Percentiles rank a stretch among this genome's conserved stretches.
Conservation (phyloP, 2,113 vertebrate genomes). For the Sinosuthora webbiana region DNA sequence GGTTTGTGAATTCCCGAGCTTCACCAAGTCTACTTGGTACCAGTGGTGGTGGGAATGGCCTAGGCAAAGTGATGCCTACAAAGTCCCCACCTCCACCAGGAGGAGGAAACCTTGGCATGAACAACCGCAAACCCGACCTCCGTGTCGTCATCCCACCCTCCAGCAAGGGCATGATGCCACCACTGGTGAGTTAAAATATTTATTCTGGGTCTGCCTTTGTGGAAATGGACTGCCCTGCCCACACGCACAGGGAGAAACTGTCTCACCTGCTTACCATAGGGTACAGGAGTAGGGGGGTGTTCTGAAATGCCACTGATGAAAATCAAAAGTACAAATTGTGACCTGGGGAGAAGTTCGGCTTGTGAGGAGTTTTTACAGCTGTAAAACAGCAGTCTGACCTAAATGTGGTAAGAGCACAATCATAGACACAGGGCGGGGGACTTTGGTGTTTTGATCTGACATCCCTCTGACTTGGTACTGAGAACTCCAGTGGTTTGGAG, state of each 20-base stretch:
- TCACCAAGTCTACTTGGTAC: constrained; percentile 89
- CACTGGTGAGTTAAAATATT: constrained; percentile 82
- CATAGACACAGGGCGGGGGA: not conserved
- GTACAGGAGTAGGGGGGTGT: not conserved
- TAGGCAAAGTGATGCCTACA: constrained; percentile 94
- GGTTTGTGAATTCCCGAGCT: constrained; percentile 92
- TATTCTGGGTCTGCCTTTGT: not conserved
- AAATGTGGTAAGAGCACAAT: not conserved
- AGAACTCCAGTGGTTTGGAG: not conserved
- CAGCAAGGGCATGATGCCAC: constrained; percentile 98
- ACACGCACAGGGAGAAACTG: not conserved
- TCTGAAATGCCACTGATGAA: not conserved
- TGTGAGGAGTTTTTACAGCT: not conserved
- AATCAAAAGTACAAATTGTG: not conserved
- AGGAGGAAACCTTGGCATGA: constrained; percentile 89
- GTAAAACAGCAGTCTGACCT: not conserved
- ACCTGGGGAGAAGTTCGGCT: not conserved
- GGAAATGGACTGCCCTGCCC: not conserved
- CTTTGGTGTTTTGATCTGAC: not conserved
- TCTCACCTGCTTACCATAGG: not conserved
- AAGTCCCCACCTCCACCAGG: constrained; percentile 96
- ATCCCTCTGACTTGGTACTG: not conserved
- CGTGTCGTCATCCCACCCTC: constrained; percentile 96
- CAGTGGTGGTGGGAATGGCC: constrained; percentile 86
- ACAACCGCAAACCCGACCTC: constrained; percentile 93